phyloP scores from a whole-genome alignment of 2,888 invertebrate species.

The Nemotelus pantherinus region DNA sequence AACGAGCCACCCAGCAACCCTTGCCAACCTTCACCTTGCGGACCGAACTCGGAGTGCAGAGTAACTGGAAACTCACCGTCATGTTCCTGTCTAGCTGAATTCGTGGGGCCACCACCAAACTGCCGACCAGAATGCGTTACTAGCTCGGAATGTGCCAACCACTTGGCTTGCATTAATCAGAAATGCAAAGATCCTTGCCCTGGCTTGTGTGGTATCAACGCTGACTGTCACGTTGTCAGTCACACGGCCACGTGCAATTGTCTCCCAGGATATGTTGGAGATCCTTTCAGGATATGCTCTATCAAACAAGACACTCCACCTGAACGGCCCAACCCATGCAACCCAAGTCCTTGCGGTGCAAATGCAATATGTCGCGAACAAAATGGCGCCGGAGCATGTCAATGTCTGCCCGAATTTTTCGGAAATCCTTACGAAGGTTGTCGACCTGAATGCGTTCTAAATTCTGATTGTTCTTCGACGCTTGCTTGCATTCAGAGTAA shows the following conservation, averaged over 20 bases:
- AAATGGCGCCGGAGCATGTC: conserved; percentile 74
- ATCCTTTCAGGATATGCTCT: conserved; percentile 70
- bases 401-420: conserved; percentile 72
- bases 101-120: conserved; percentile 75
- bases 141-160: conserved; percentile 74
- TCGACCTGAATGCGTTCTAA: conserved; percentile 81
- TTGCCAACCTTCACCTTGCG: conserved; percentile 68
- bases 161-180: conserved; percentile 75
- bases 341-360: conserved; percentile 73
- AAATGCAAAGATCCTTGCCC: conserved; percentile 79
- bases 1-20: conserved; percentile 58
- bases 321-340: conserved; percentile 66
- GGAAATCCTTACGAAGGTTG: conserved; percentile 78
- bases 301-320: conserved; percentile 58
- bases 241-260: conserved; percentile 70
- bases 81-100: conserved; percentile 73
- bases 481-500: conserved; percentile 78
- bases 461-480: conserved; percentile 78
- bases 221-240: conserved; percentile 69
- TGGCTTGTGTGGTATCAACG: conserved; percentile 71
- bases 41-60: conserved; percentile 69
- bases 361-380: conserved; percentile 76
- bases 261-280: conserved; percentile 72
- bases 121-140: conserved; percentile 78
- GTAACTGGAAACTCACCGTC: conserved; percentile 64